Conservation (phyloP, 2,888 invertebrate species). For the Leptogaster cylindrica region DNA sequence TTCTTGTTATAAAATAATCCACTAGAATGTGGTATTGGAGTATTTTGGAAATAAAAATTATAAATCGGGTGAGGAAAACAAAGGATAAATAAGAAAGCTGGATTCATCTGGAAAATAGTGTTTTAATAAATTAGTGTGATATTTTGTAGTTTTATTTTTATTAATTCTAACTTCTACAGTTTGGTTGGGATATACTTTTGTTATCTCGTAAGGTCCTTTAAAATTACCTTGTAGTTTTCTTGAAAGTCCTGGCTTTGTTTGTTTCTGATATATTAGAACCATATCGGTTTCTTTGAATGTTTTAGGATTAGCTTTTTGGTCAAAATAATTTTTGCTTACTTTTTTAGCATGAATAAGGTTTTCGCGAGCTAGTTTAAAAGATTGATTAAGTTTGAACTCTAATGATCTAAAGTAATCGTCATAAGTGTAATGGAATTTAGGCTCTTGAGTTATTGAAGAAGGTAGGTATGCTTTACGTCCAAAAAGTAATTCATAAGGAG, state of each 20-base stretch:
- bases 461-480: constrained; percentile 19
- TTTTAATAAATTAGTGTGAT: background rate
- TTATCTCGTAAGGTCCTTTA: background rate
- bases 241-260: background rate
- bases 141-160: background rate
- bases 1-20: background rate
- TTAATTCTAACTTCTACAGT: background rate
- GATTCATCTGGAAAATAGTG: background rate
- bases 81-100: background rate
- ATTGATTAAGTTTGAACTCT: background rate
- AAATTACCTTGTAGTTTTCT: background rate
- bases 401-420: constrained; percentile 1
- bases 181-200: background rate
- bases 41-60: background rate
- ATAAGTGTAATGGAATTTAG: constrained; percentile 3
- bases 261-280: background rate
- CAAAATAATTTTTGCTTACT: background rate
- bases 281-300: background rate
- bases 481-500: constrained; percentile 26
- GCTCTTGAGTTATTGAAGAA: constrained; percentile 8
- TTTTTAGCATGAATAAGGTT: background rate
- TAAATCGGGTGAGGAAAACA: background rate
- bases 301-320: background rate
- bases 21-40: background rate
- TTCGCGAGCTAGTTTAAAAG: background rate